Percentiles rank a stretch among this genome's conserved stretches.
phyloP scores from a whole-genome alignment of 2,113 vertebrate genomes.

The Perognathus longimembris region DNA sequence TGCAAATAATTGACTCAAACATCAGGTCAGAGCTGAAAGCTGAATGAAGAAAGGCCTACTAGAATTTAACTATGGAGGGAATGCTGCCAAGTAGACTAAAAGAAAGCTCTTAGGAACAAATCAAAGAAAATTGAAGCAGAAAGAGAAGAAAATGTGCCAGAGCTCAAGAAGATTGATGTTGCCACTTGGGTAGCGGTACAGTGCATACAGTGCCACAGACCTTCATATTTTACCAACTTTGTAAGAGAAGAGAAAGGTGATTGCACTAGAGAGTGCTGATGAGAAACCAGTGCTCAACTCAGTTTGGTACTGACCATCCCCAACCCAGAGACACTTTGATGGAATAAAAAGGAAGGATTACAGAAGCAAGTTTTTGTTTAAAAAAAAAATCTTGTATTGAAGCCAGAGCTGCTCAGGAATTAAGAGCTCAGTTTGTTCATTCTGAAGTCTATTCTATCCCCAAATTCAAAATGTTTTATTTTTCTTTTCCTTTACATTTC shows the following conservation, averaged over 20 bases:
- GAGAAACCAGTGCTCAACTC: neutral
- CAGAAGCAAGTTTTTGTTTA: constrained; percentile 42
- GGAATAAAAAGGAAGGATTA: neutral
- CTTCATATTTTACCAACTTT: neutral
- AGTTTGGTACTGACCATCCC: neutral
- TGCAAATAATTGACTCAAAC: constrained; percentile 62
- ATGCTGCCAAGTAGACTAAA: constrained; percentile 11
- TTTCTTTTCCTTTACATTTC: neutral
- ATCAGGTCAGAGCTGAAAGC: constrained; percentile 47
- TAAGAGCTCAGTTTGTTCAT: constrained; percentile 43
- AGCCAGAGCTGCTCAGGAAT: constrained; percentile 45
- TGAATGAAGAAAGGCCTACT: neutral
- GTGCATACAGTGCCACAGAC: neutral
- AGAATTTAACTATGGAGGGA: constrained; percentile 1
- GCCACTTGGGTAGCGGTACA: constrained; percentile 2
- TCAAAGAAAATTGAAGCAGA: constrained; percentile 6
- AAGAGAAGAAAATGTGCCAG: neutral
- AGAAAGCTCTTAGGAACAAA: constrained; percentile 17
- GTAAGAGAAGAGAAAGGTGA: constrained; percentile 21
- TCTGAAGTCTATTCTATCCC: neutral
- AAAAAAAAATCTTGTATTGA: constrained; percentile 43
- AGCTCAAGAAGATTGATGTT: neutral
- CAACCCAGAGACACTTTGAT: neutral
- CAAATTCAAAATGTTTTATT: constrained; percentile 28
- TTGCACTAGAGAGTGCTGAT: constrained; percentile 1